These are phyloP conservation scores for Sminthurides bifidus DNA, from an alignment of 1,140 invertebrate species.

Conservation along the genomic window DNA sequence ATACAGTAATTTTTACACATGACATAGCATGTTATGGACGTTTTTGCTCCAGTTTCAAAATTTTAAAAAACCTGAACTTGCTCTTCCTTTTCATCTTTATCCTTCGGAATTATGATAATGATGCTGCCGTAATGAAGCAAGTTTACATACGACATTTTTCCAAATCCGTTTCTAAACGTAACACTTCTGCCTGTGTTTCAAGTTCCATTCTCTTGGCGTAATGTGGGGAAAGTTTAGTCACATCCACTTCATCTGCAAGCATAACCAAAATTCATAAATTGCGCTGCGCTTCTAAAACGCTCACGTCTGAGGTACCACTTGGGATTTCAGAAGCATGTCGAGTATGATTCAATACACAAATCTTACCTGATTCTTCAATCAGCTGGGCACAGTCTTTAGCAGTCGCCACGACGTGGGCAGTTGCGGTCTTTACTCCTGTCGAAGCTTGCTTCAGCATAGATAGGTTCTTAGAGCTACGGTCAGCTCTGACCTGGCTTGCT, in stretches of 20 bases:
- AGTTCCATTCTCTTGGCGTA: conserved; percentile 91
- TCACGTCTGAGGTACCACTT: no score
- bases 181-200: conserved; percentile 81
- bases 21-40: no score
- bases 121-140: conserved; percentile 73
- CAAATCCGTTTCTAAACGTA: conserved; percentile 82
- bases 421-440: conserved; percentile 73
- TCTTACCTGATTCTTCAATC: conserved; percentile 68
- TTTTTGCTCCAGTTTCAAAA: no score
- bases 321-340: no score
- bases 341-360: no score
- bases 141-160: conserved; percentile 69
- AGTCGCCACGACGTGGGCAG: conserved; percentile 82
- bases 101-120: conserved; percentile 60
- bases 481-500: conserved; percentile 82
- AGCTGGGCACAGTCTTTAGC: conserved; percentile 76
- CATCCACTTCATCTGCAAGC: conserved; percentile 67
- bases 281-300: no score
- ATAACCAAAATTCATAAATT: background rate
- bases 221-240: conserved; percentile 75
- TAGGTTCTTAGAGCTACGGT: conserved; percentile 65
- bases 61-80: no score
- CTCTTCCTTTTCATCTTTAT: no score
- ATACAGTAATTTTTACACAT: no score
- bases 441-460: conserved; percentile 67